Evolutionary conservation across 2,888 invertebrate species (phyloP).

Genomic region (Perizoma affinitatum): DNA sequence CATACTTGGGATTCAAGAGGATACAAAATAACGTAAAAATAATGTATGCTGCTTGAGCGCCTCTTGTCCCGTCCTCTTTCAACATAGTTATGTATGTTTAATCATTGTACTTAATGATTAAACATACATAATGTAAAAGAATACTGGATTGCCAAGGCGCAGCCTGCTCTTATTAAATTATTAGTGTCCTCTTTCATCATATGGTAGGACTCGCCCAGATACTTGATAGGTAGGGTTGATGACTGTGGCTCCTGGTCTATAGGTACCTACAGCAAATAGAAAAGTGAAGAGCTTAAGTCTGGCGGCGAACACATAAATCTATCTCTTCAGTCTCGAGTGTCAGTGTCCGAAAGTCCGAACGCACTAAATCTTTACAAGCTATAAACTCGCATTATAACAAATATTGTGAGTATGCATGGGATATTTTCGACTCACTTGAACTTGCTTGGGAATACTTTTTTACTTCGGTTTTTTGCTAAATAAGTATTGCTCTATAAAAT

Average conservation of each 20-base stretch:
- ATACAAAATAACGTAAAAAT: no score
- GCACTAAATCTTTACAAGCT: slow-evolving; percentile 55
- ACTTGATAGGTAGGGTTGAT: background rate
- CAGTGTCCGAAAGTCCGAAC: slow-evolving; percentile 47
- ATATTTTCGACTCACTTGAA: slow-evolving; percentile 8
- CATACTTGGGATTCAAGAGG: no score
- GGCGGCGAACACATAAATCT: slow-evolving; percentile 61
- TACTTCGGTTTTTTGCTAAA: background rate
- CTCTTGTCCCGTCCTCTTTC: no score
- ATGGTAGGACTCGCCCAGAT: no score
- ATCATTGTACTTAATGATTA: no score
- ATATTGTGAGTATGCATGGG: slow-evolving; percentile 10
- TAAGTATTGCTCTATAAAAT: background rate
- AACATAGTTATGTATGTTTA: no score
- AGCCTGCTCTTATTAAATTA: no score
- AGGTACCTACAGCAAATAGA: slow-evolving; percentile 36
- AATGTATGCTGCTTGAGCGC: no score
- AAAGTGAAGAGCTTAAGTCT: slow-evolving; percentile 48
- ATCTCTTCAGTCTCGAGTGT: slow-evolving; percentile 48
- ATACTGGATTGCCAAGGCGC: no score
- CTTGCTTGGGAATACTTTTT: background rate
- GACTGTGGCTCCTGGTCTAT: background rate
- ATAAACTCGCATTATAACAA: slow-evolving; percentile 44
- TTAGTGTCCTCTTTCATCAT: no score
- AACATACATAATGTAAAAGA: no score